Base-by-base conservation (phyloP, 2,888 invertebrate genomes). In the Ophion costatus region DNA sequence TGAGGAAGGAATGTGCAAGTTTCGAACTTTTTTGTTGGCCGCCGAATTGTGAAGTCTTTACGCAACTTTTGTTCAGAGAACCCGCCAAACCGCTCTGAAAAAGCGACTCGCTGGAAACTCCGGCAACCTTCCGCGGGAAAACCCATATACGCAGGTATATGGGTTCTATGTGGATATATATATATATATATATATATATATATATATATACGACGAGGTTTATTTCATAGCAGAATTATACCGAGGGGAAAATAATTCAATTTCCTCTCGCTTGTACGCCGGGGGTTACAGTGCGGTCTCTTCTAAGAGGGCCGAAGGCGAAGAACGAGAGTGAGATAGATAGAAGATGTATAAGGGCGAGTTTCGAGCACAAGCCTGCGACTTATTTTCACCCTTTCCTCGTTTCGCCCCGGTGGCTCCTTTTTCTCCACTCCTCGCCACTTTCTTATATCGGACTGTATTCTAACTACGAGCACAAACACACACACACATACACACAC, bases 141-240 rank as follows among this genome's bases (percentile, higher is more conserved):
- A 7, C 61, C 63, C 22, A 56, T 74, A 56, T 70, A 29, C 64
- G 22, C 22, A 69, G 51, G 45, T 42, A 42, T 45, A 24, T 17
- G 33, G 64, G 45, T 33, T 51, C 66, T 59, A 38, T 69, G 42
- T 64, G 56, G 75, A 77, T 86, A 87, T 85, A n/a, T 87, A 29
- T 29, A 29, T 29, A 29, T 29, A 29, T 29, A 29, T 29, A 29
- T 29, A 74, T 59, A 45, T 67, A 57, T 64, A 64, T 77, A 79
- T 86, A 87, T 85, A n/a, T 87, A 81, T 88, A 83, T 85, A 83
- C 79, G 74, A 84, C 71, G 84, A 86, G 87, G 90, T 89, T 91
- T 92, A 92, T 91, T 92, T 91, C 91, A 92, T 90, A 89, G 90
- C 89, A 69, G 88, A 92, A 92, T 91, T 92, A 92, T 92, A 90